Base-by-base conservation (phyloP, 2,888 invertebrate genomes). In the Diarsia brunnea region DNA sequence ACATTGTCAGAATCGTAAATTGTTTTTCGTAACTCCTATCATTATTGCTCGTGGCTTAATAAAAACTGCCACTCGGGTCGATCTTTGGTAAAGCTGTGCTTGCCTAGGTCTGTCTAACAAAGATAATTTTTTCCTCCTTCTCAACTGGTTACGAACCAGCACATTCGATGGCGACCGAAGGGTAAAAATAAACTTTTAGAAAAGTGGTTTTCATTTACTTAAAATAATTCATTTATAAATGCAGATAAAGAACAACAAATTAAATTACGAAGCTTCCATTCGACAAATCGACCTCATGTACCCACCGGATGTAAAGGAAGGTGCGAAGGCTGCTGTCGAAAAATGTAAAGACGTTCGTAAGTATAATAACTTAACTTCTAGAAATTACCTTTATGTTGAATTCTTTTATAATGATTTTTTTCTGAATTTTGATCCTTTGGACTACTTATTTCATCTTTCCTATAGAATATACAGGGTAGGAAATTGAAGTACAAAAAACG, bases 231-330 rank as follows among this genome's bases (percentile, higher is more conserved):
- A 63, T 61, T 67, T 43, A 49, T 73, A 31, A n/a, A 91, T 89
- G 31, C 77, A 96, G 96, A 89, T 95, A 12, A 96, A 96, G 86
- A 96, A 96, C 77, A 95, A 95, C 78, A 96, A 94, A 84, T 63
- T 96, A 11, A 95, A 82, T 78, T 94, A 93, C 69, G 95, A 95
- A n/a, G 92, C 95, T 0, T 92, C 94, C 0, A 78, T 95, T 1
- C 94, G 95, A 77, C 96, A 96, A 87, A 92, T 96, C 1, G 95
- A 96, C 43, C 72, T 95, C 58, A 94, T 96, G 95, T 96, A 94
- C 78, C 96, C 96, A 0, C 83, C 93, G 0, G 96, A 96, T 2
- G 74, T 95, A 47, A 96, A 95, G 80, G 95, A 92, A 0, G 77
- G 91, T 2, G 92, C 91, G 1, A 95, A 95, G 82, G 92, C 89